Evolutionary conservation across 2,888 invertebrate genomes (phyloP).

Genomic region (Hipparchia semele): DNA sequence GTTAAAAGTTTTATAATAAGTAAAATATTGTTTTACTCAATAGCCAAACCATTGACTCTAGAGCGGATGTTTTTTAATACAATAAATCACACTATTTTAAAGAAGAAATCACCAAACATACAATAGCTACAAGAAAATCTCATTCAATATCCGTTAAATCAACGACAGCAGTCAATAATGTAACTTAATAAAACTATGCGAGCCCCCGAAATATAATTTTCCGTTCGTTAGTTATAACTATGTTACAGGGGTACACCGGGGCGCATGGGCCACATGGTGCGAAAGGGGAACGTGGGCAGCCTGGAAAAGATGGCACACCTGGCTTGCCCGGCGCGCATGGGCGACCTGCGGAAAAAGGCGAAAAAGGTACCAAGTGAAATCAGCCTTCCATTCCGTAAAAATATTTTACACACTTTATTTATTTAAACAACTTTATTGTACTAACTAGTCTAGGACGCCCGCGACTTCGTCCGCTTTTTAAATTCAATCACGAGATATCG

Average conservation of each 20-base stretch:
- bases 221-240: conserved; percentile 66
- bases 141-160: background rate
- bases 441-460: no score
- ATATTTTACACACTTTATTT: background rate
- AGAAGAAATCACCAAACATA: background rate
- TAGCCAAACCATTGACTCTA: no score
- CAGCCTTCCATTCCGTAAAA: background rate
- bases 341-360: conserved; percentile 88
- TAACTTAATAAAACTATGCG: conserved; percentile 71
- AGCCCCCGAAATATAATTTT: conserved; percentile 70
- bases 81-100: background rate
- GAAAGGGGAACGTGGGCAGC: conserved; percentile 86
- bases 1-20: no score
- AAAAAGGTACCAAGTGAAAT: conserved; percentile 82
- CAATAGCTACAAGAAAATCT: background rate
- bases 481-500: no score
- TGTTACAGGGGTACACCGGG: conserved; percentile 74
- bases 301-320: conserved; percentile 88
- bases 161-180: conserved; percentile 63
- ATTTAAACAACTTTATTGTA: background rate
- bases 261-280: conserved; percentile 84
- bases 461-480: no score
- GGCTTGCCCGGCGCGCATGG: conserved; percentile 81
- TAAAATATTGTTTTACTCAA: no score
- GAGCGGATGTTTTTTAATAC: no score